phyloP scores from a whole-genome alignment of 2,113 vertebrate genomes.

The Semicossyphus pulcher region DNA sequence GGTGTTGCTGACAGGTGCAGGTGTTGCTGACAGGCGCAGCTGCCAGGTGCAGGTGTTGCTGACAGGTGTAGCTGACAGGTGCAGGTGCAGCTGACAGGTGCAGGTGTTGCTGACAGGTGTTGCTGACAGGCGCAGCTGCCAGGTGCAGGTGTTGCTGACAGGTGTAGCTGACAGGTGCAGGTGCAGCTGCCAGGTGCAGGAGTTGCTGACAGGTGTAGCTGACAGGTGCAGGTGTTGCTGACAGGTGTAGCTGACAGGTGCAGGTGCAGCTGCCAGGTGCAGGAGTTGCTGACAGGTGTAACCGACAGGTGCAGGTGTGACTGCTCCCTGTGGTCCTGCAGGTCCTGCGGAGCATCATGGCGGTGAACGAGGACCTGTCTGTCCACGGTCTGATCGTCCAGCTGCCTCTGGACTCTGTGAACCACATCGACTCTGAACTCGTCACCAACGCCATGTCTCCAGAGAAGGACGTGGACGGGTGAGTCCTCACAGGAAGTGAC shows the following conservation, averaged over 20 bases:
- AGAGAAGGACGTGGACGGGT: conserved; percentile 97
- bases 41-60: no score
- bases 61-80: not conserved
- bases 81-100: no score
- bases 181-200: no score
- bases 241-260: not conserved
- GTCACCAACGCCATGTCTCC: conserved; percentile 90
- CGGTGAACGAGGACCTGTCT: conserved; percentile 86
- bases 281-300: not conserved
- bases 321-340: conserved; percentile 57
- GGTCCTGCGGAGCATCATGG: conserved; percentile 86
- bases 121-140: no score
- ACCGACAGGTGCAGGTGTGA: not conserved
- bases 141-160: no score
- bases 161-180: no score
- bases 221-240: no score
- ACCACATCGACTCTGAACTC: conserved; percentile 86
- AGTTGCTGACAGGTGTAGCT: no score
- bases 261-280: no score
- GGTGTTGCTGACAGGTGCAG: not conserved
- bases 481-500: conserved; percentile 40
- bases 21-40: no score
- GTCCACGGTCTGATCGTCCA: conserved; percentile 96
- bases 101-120: no score
- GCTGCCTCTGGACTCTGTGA: conserved; percentile 90